A percentile compares a stretch with the other conserved stretches of the same genome.
These are phyloP conservation scores for Amniataba percoides DNA, from an alignment of 2,797 vertebrate species.

Conservation along the genomic window DNA sequence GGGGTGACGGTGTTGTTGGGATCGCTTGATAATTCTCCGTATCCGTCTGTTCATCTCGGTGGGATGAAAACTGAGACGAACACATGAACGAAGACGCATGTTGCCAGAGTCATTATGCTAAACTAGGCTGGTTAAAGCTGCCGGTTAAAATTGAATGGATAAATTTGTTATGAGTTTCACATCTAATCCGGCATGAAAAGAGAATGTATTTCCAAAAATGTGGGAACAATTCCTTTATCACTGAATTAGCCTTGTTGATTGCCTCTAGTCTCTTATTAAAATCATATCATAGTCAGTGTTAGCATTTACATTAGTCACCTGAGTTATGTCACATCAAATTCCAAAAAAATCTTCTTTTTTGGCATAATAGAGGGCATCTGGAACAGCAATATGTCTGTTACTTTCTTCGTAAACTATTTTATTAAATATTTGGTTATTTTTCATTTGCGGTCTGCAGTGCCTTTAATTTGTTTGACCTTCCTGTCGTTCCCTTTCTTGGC, in stretches of 20 bases:
- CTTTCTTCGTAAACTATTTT: background rate
- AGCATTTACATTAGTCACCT: background rate
- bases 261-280: background rate
- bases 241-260: background rate
- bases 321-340: background rate
- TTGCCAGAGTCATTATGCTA: background rate
- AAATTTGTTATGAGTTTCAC: background rate
- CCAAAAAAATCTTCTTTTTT: constrained; percentile 2
- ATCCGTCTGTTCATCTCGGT: constrained; percentile 21
- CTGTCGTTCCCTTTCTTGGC: constrained; percentile 1
- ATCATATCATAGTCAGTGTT: background rate
- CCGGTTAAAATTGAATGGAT: background rate
- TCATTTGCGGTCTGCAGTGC: background rate
- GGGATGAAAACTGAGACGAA: constrained; percentile 3
- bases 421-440: constrained; percentile 29
- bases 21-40: constrained; percentile 22
- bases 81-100: background rate
- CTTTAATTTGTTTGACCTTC: constrained; percentile 24
- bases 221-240: background rate
- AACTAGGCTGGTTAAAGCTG: background rate
- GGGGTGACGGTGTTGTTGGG: constrained; percentile 4
- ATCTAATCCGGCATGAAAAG: background rate
- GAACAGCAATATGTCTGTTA: background rate
- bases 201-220: background rate
- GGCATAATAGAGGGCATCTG: background rate